These are phyloP conservation scores for Amniataba percoides DNA, from an alignment of 2,797 vertebrate genomes.

Conservation along the genomic window DNA sequence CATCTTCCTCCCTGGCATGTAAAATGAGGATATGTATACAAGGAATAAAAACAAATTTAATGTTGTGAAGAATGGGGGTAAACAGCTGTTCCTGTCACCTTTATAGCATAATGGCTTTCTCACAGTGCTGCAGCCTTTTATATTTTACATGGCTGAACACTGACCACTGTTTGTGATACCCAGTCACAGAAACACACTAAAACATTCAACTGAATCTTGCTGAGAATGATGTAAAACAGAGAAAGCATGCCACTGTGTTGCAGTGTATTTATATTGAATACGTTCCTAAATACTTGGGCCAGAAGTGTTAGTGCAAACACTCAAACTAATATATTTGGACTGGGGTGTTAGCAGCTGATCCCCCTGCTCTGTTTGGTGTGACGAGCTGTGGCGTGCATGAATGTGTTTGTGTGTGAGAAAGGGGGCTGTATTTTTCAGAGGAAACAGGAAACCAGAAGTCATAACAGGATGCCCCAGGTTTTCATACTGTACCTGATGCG, in stretches of 20 bases:
- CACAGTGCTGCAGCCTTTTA: slow-evolving; percentile 26
- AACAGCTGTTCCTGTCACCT: slow-evolving; percentile 66
- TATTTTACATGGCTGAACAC: slow-evolving; percentile 8
- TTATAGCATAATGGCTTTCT: slow-evolving; percentile 42
- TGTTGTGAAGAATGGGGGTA: slow-evolving; percentile 51
- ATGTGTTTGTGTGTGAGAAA: slow-evolving; percentile 52
- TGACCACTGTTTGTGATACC: background rate
- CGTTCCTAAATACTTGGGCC: slow-evolving; percentile 15
- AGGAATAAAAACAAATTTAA: slow-evolving; percentile 72
- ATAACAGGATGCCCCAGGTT: slow-evolving; percentile 86
- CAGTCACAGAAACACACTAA: background rate
- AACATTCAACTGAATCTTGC: slow-evolving; percentile 2
- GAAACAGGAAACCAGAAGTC: slow-evolving; percentile 87
- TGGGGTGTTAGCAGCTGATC: slow-evolving; percentile 57
- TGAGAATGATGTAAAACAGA: slow-evolving; percentile 1
- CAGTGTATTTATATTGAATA: slow-evolving; percentile 13
- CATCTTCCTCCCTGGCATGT: slow-evolving; percentile 67
- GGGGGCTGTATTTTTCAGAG: slow-evolving; percentile 76
- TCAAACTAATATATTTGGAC: slow-evolving; percentile 41
- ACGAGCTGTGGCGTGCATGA: slow-evolving; percentile 24
- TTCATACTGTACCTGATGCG: slow-evolving; percentile 86
- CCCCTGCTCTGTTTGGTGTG: slow-evolving; percentile 51
- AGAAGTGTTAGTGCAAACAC: slow-evolving; percentile 20
- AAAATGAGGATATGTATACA: slow-evolving; percentile 61
- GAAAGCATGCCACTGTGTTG: background rate